Evolutionary conservation across 2,113 vertebrate species (phyloP).

Genomic region (Prolemur simus): DNA sequence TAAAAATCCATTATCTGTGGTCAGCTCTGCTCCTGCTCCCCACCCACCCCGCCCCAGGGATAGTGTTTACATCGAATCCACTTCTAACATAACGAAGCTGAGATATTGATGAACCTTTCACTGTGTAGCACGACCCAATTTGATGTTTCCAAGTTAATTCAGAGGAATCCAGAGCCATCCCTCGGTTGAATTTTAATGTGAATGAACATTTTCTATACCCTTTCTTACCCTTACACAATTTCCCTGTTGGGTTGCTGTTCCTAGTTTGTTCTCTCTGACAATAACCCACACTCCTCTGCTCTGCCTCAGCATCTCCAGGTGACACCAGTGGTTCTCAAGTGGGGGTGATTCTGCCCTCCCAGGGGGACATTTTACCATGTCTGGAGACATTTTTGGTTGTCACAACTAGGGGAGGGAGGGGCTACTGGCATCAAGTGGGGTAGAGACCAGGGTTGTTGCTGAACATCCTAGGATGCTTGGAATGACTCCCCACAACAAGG

Average conservation of each 20-base stretch:
- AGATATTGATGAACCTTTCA: conserved; percentile 16
- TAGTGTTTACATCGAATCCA: conserved; percentile 29
- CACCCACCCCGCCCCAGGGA: not conserved
- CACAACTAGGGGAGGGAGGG: fast-evolving
- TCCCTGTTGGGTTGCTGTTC: not conserved
- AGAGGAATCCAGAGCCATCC: not conserved
- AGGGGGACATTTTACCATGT: not conserved
- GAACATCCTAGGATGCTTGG: not conserved
- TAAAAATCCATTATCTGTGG: not conserved
- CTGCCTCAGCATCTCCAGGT: not conserved
- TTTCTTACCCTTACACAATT: not conserved
- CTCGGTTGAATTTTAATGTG: not conserved
- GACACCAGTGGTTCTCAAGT: not conserved
- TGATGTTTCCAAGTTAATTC: not conserved
- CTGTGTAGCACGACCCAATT: not conserved
- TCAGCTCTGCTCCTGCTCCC: not conserved
- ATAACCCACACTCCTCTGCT: not conserved
- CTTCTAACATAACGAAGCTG: conserved; percentile 43
- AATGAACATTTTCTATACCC: not conserved
- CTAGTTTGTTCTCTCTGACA: not conserved
- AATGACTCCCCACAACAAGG: not conserved
- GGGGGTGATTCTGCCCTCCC: not conserved
- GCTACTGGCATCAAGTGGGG: not conserved
- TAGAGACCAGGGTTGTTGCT: not conserved
- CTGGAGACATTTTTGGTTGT: not conserved